These are phyloP conservation scores for Drosophila oshimai DNA, from an alignment of 1,140 invertebrate genomes.

Conservation along the genomic window DNA sequence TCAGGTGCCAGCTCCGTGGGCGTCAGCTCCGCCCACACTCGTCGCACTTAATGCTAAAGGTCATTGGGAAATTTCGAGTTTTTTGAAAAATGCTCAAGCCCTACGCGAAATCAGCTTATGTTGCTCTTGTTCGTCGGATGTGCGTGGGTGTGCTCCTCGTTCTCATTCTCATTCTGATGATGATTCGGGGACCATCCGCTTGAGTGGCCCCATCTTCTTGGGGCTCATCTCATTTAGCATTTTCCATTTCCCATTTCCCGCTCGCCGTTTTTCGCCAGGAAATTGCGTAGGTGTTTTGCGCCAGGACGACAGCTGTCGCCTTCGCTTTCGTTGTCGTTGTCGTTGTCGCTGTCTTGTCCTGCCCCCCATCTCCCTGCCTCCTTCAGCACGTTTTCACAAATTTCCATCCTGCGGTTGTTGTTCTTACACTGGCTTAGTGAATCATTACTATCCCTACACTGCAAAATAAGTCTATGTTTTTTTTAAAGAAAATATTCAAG, in stretches of 20 bases:
- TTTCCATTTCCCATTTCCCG: slow-evolving; percentile 64
- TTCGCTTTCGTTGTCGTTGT: not conserved
- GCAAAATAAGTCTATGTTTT: not conserved
- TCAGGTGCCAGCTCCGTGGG: slow-evolving; percentile 43
- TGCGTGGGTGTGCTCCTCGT: slow-evolving; percentile 7
- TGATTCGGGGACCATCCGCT: slow-evolving; percentile 34
- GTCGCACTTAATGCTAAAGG: slow-evolving; percentile 68
- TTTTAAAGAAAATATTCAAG: too few species aligned
- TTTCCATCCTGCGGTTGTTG: slow-evolving; percentile 55
- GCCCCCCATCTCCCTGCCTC: not conserved
- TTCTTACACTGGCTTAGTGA: slow-evolving; percentile 56
- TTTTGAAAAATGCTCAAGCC: slow-evolving; percentile 49
- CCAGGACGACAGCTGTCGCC: slow-evolving; percentile 46
- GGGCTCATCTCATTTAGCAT: slow-evolving; percentile 51
- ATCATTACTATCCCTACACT: slow-evolving; percentile 62
- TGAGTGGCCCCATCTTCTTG: slow-evolving; percentile 32
- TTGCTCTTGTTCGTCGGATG: slow-evolving; percentile 2
- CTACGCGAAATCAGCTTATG: slow-evolving; percentile 13
- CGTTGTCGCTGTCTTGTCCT: slow-evolving; percentile 15
- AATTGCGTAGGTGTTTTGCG: slow-evolving; percentile 76
- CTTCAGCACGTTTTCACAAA: slow-evolving; percentile 34
- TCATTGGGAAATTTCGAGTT: slow-evolving; percentile 73
- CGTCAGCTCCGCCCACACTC: slow-evolving; percentile 29
- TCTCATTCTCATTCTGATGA: not conserved
- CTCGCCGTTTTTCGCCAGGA: slow-evolving; percentile 64